phyloP scores from a whole-genome alignment of 2,113 vertebrate genomes.

The Pica pica region DNA sequence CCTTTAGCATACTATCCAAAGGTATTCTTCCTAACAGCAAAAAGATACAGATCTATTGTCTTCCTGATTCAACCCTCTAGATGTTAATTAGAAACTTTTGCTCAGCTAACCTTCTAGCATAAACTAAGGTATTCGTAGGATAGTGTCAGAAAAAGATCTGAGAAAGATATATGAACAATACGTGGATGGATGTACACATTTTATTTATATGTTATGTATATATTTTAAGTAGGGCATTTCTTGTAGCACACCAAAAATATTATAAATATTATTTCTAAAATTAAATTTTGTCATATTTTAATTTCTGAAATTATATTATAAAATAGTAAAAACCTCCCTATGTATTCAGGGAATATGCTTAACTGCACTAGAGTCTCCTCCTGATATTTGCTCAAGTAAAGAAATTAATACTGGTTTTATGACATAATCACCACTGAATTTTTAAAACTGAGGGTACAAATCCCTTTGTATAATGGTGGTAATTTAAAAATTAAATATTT shows the following conservation, averaged over 20 bases:
- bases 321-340: neutral
- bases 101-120: neutral
- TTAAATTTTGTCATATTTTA: neutral
- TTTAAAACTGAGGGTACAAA: neutral
- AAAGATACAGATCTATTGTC: neutral
- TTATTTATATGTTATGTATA: neutral
- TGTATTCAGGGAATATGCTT: neutral
- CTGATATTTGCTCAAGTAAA: neutral
- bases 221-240: neutral
- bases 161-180: neutral
- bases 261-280: neutral
- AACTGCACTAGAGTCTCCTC: neutral
- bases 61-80: neutral
- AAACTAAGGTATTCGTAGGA: neutral
- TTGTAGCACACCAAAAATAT: neutral
- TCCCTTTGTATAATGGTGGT: fast-evolving
- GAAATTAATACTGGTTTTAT: neutral
- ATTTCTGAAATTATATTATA: neutral
- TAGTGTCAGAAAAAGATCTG: neutral
- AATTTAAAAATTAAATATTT: neutral
- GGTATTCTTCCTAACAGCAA: neutral
- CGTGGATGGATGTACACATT: neutral
- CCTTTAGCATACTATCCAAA: neutral
- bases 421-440: neutral
- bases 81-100: neutral